Base-by-base conservation (phyloP, 1,140 invertebrate genomes). In the Physella acuta region DNA sequence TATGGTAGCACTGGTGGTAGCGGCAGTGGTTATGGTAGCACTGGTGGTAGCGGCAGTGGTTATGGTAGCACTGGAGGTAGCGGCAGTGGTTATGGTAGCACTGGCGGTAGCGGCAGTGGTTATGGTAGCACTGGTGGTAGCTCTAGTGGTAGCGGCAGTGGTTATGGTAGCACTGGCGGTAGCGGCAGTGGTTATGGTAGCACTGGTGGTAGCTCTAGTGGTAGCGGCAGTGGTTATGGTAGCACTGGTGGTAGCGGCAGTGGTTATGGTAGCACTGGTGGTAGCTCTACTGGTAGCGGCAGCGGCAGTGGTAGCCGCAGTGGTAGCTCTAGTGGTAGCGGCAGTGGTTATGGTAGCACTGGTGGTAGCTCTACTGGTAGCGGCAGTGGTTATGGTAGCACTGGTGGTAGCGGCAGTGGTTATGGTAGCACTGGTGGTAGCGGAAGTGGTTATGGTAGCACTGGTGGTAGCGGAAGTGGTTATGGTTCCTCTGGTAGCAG, bases 1-100 rank as follows among this genome's bases (percentile, higher is more conserved):
- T 8, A 20, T 20, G 39, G 39, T 44, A 20, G 39, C 39, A 11
- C 8, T 44, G 39, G 39, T 11, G 20, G 39, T 44, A 44, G 8
- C 20, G 39, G 39, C n/a, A 31, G 55, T 31, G 30, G 28, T 3
- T 11, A 31, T 30, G 33, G 58, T 36, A 24, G 33, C 1, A 36
- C 31, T n/a, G 58, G 58, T 11, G 20, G 8, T 28, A 5, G 5
- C 8, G 26, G 36, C 24, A n/a, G 24, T 14, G 55, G 55, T 30
- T 2, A 4, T 30, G 55, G 55, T 30, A 30, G 24, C 2, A 26
- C 33, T 26, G 28, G 36, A 24, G 59, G 59, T 26, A 24, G 34
- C 3, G 59, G 58, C 24, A 36, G 58, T 60, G 58, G 59, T 24
- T 37, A 61, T 44, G 36, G 33, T 28, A 24, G 59, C 4, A 28